Percentiles rank a stretch among this genome's conserved stretches.
Conservation (phyloP, 1,140 invertebrate species). For the Lanistes nyassanus region DNA sequence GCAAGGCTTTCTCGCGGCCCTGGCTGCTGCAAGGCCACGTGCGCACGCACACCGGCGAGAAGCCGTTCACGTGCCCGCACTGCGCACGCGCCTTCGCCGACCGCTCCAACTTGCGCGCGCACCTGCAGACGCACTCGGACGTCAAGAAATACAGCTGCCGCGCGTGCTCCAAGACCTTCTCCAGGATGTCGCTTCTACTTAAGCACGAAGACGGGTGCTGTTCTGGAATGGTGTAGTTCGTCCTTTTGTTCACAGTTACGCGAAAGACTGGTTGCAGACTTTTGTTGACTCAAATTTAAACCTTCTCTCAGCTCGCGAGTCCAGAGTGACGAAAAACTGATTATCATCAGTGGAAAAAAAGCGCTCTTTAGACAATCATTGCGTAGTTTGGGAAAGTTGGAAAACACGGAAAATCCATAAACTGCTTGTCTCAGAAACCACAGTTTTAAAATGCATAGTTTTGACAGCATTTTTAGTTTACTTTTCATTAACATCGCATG, state of each 20-base stretch:
- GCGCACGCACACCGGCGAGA: conserved; percentile 59
- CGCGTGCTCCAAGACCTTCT: conserved; percentile 94
- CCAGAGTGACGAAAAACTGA: background rate
- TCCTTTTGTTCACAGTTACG: background rate
- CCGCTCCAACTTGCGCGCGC: conserved; percentile 93
- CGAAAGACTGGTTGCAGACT: background rate
- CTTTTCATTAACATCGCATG: too few relatives aligned
- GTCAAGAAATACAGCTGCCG: conserved; percentile 97
- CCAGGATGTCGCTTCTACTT: conserved; percentile 93
- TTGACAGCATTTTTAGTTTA: too few relatives aligned
- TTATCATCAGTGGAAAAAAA: too few relatives aligned
- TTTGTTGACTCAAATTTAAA: background rate
- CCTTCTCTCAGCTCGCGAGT: background rate
- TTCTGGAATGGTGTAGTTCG: background rate
- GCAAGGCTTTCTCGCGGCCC: conserved; percentile 67
- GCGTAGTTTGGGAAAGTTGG: too few relatives aligned
- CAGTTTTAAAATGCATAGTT: too few relatives aligned
- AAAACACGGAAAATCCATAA: too few relatives aligned
- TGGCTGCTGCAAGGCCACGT: conserved; percentile 60
- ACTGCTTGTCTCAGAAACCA: too few relatives aligned
- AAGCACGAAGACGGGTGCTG: conserved; percentile 91
- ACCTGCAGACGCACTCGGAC: conserved; percentile 97
- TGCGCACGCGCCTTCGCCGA: conserved; percentile 94
- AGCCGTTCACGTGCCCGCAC: conserved; percentile 73
- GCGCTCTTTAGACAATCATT: too few relatives aligned